phyloP scores from a whole-genome alignment of 1,140 invertebrate species.

The Condylostylus longicornis region DNA sequence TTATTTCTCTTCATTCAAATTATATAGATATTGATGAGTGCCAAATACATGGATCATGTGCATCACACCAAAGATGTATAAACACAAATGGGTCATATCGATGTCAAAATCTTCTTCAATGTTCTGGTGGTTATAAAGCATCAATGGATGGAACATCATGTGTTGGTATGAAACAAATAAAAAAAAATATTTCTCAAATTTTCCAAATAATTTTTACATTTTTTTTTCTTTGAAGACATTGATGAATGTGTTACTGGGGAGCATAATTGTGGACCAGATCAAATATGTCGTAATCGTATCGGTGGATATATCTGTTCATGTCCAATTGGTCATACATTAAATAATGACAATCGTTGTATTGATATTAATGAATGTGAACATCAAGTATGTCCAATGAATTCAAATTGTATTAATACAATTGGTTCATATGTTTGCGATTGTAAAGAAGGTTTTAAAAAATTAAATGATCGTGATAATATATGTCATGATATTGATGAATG shows the following conservation, averaged over 20 bases:
- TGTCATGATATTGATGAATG: slow-evolving; percentile 58
- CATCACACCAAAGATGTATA: slow-evolving; percentile 34
- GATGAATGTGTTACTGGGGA: slow-evolving; percentile 52
- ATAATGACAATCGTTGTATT: slow-evolving; percentile 56
- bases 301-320: slow-evolving; percentile 65
- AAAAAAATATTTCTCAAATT: no score
- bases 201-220: slow-evolving; percentile 2
- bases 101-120: slow-evolving; percentile 38
- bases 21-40: slow-evolving; percentile 36
- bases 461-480: slow-evolving; percentile 31
- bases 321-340: slow-evolving; percentile 44
- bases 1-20: slow-evolving; percentile 3
- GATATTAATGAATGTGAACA: slow-evolving; percentile 77
- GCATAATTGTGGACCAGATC: slow-evolving; percentile 50
- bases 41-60: slow-evolving; percentile 27
- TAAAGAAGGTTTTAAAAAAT: slow-evolving; percentile 52
- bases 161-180: slow-evolving; percentile 21
- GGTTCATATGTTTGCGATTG: slow-evolving; percentile 74
- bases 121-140: slow-evolving; percentile 32
- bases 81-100: slow-evolving; percentile 40
- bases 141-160: slow-evolving; percentile 32
- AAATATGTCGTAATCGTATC: slow-evolving; percentile 56
- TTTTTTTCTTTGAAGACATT: slow-evolving; percentile 34
- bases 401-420: slow-evolving; percentile 59
- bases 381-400: slow-evolving; percentile 39